Evolutionary conservation across 2,888 invertebrate genomes (phyloP).

Genomic region (Cephus runcator): DNA sequence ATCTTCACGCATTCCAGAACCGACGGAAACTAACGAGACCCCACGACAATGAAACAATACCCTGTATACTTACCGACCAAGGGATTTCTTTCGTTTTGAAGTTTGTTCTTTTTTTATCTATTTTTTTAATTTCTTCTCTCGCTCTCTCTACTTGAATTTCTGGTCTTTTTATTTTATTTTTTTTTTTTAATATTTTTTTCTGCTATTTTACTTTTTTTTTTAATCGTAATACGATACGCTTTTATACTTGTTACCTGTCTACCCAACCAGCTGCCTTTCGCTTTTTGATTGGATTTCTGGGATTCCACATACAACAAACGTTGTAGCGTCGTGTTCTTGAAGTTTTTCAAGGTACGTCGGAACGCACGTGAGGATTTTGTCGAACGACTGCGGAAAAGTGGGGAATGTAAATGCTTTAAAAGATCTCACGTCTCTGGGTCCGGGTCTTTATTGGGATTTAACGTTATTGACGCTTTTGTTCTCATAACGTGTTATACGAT

Average conservation of each 20-base stretch:
- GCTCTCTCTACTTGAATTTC: background rate
- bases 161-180: background rate
- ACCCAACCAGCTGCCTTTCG: slow-evolving; percentile 6
- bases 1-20: slow-evolving; percentile 23
- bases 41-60: slow-evolving; percentile 4
- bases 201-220: background rate
- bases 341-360: background rate
- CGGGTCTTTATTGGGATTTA: background rate
- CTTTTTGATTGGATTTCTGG: slow-evolving; percentile 22
- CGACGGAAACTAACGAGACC: slow-evolving; percentile 4
- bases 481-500: background rate
- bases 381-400: background rate
- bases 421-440: background rate
- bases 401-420: background rate
- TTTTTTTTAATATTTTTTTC: background rate
- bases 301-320: slow-evolving; percentile 9
- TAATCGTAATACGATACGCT: background rate
- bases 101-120: background rate
- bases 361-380: background rate
- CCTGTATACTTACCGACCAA: slow-evolving; percentile 3
- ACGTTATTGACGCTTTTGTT: background rate
- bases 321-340: background rate
- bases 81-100: background rate
- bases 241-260: slow-evolving; percentile 3
- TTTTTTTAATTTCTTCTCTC: background rate